Evolutionary conservation across 1,140 invertebrate species (phyloP), one percentile per base, ranked within the genome.

Genomic region (Monochamus saltuarius): DNA sequence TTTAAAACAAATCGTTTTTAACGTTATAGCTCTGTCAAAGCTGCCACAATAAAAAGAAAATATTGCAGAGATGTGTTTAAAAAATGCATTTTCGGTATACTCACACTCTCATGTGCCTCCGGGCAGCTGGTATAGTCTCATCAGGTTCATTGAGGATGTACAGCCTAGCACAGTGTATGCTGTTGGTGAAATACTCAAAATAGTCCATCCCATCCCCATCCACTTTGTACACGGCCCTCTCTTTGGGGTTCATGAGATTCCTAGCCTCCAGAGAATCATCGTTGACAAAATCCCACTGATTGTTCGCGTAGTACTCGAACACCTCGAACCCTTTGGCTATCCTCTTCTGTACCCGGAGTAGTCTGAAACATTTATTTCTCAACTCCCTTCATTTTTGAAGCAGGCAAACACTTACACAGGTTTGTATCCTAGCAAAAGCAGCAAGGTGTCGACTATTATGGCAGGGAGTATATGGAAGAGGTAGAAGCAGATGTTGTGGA

Each of bases 381-480:
- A 40, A 14, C 14, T 40, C 8, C 11, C 14, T 14, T 14, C 19
- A 36, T 47, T 36, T 11, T 42, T 55, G 22, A 6, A 29, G 6
- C 2, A 29, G 6, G 22, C 29, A 10, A 49, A n/a, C 64, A 81
- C 86, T 84, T 79, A 90, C 91, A 94, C 83, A 49, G 91, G 91
- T 71, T 91, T 91, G 71, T 92, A 85, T 36, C 92, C 91, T 0
- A 88, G 79, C 16, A 92, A 76, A 61, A 85, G 85, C 17, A 93
- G 82, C 2, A 93, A 67, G 1, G 82, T 77, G 66, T 96, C 94
- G 39, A 94, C 81, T 52, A 94, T 73, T 37, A 94, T 82, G 9
- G 92, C 93, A 0, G 93, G 93, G 39, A 95, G 76, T 78, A 88
- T 87, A 70, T 95, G 93, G 73, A 92, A 92, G 17, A 95, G 80